Evolutionary conservation across 2,797 vertebrate species (phyloP).

Genomic region (Galagoides demidoff): DNA sequence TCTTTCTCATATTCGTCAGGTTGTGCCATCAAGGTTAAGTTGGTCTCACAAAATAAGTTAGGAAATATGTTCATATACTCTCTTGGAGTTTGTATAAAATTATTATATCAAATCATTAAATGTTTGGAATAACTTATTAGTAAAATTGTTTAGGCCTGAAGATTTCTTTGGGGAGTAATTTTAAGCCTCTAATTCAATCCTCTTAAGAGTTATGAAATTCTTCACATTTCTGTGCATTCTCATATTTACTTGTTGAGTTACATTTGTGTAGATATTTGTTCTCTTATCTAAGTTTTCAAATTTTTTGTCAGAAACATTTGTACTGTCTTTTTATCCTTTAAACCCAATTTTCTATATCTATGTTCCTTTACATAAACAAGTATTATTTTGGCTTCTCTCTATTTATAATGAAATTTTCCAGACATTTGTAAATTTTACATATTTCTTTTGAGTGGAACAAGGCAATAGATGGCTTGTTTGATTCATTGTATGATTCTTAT

Average conservation of each 20-base stretch:
- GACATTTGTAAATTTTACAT: neutral
- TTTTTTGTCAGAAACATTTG: neutral
- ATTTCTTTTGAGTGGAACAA: neutral
- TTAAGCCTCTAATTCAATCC: neutral
- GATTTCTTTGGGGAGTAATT: neutral
- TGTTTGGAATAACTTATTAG: neutral
- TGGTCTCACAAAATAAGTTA: neutral
- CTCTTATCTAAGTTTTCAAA: neutral
- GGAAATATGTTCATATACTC: neutral
- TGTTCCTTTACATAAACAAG: neutral
- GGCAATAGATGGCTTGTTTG: neutral
- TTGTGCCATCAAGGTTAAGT: neutral
- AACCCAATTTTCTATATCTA: neutral
- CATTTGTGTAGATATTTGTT: neutral
- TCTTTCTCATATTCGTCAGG: neutral
- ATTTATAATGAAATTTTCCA: neutral
- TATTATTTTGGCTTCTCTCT: neutral
- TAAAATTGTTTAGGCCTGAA: neutral
- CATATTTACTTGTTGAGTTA: neutral
- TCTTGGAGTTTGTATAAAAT: neutral
- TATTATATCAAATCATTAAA: neutral
- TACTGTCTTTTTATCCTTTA: neutral
- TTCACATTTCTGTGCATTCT: neutral
- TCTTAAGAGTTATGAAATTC: neutral
- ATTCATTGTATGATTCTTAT: neutral